phyloP scores from a whole-genome alignment of 2,888 invertebrate species.

The Cephalotes varians region DNA sequence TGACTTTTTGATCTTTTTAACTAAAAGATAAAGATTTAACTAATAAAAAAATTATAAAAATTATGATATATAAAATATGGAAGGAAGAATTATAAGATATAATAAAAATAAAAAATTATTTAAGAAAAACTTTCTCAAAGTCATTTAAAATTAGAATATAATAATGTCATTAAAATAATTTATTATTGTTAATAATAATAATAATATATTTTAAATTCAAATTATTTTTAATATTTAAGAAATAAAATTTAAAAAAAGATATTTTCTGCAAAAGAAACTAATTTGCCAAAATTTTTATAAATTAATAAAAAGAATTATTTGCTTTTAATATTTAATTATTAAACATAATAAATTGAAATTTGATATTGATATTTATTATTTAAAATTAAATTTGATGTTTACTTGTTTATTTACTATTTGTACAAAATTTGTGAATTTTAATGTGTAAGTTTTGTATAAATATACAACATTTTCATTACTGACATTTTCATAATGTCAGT shows the following conservation, averaged over 20 bases:
- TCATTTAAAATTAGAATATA: neutral
- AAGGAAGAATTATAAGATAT: no score
- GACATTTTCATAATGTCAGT: neutral
- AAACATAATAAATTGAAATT: no score
- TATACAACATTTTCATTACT: neutral
- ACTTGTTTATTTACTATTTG: neutral
- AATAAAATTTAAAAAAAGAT: neutral
- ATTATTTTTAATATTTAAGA: neutral
- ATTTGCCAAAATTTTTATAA: neutral
- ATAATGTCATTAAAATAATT: neutral
- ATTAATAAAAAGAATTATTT: neutral
- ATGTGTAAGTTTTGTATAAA: neutral
- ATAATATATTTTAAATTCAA: neutral
- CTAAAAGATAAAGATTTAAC: neutral
- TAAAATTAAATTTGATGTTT: neutral
- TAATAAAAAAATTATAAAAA: neutral
- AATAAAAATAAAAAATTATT: no score
- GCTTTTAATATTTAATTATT: no score
- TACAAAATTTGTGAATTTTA: neutral
- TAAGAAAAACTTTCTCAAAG: no score
- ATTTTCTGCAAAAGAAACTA: neutral
- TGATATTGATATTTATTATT: no score
- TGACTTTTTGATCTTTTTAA: neutral
- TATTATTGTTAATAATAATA: neutral
- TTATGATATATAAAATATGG: neutral